Conservation (phyloP, 1,140 invertebrate species). For the Caenorhabditis remanei region DNA sequence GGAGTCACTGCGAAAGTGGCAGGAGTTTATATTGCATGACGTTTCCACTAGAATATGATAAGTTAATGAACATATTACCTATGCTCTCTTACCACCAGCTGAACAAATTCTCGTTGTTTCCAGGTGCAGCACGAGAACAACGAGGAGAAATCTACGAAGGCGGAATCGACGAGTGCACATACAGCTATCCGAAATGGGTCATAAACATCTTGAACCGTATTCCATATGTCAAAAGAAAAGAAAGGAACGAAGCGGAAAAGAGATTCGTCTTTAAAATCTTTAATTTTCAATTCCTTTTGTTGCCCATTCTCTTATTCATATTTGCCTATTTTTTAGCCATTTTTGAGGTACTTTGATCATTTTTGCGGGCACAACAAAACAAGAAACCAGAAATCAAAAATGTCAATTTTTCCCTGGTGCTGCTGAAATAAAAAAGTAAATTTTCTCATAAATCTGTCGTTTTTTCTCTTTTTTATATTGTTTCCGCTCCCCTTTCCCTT, state of each 20-base stretch:
- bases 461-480: not conserved
- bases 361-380: not conserved
- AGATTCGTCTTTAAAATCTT: slow-evolving; percentile 29
- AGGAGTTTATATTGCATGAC: too few relatives aligned
- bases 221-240: slow-evolving; percentile 68
- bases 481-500: not conserved
- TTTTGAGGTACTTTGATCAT: slow-evolving; percentile 9
- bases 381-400: not conserved
- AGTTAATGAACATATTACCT: too few relatives aligned
- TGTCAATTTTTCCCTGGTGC: not conserved
- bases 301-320: not conserved
- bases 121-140: slow-evolving; percentile 75
- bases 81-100: not conserved
- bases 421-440: not conserved
- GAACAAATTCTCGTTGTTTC: not conserved
- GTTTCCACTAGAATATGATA: too few relatives aligned
- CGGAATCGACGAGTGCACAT: slow-evolving; percentile 68
- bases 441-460: not conserved
- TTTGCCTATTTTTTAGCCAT: too few relatives aligned
- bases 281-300: not conserved
- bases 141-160: slow-evolving; percentile 71
- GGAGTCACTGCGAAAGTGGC: too few relatives aligned
- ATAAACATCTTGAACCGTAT: slow-evolving; percentile 67
- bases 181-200: slow-evolving; percentile 68
- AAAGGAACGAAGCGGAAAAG: slow-evolving; percentile 44